phyloP scores from a whole-genome alignment of 2,888 invertebrate genomes.

The Tiliacea citrago region DNA sequence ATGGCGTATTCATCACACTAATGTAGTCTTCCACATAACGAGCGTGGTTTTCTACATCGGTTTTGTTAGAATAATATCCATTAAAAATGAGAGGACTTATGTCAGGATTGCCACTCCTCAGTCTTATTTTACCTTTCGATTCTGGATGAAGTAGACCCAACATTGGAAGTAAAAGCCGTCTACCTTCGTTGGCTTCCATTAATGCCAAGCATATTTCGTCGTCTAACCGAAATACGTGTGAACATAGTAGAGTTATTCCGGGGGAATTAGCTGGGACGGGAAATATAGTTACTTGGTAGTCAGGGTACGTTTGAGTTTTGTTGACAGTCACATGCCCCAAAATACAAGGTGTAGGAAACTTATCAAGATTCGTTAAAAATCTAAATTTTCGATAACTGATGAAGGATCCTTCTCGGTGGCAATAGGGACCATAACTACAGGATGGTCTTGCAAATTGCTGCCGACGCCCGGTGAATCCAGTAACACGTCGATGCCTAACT shows the following conservation, averaged over 20 bases:
- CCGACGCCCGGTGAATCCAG: constrained; percentile 76
- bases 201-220: constrained; percentile 67
- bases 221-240: constrained; percentile 46
- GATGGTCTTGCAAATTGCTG: constrained; percentile 75
- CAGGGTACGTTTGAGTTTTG: constrained; percentile 70
- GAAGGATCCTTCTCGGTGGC: constrained; percentile 57
- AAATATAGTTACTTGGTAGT: constrained; percentile 72
- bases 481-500: constrained; percentile 69
- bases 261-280: constrained; percentile 65
- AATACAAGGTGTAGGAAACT: constrained; percentile 69
- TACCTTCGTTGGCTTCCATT: constrained; percentile 53
- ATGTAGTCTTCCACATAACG: constrained; percentile 65
- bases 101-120: constrained; percentile 67
- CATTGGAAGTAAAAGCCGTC: constrained; percentile 57
- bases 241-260: constrained; percentile 64
- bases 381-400: constrained; percentile 62
- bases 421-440: constrained; percentile 64
- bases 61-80: constrained; percentile 65
- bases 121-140: constrained; percentile 71
- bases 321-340: constrained; percentile 72
- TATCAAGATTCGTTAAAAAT: constrained; percentile 58
- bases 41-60: constrained; percentile 69
- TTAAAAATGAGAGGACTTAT: constrained; percentile 66
- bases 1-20: constrained; percentile 67
- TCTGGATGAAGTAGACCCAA: constrained; percentile 70